Evolutionary conservation across 2,113 vertebrate species (phyloP).

Genomic region (Ahaetulla prasina): DNA sequence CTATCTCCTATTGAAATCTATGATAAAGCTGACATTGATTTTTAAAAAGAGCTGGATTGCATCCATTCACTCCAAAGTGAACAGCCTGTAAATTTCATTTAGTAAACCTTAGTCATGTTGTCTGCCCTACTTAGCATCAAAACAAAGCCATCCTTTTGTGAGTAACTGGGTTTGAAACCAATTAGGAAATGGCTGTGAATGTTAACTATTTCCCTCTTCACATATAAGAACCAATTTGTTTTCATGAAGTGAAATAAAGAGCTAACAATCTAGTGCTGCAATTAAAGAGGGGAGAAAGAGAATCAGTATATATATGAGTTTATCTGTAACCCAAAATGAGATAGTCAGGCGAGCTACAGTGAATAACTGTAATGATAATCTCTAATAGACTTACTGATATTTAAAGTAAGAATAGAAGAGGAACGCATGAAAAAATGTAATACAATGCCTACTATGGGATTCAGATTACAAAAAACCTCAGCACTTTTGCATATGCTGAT

Average conservation of each 20-base stretch:
- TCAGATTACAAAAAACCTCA: background rate
- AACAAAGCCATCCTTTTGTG: conserved; percentile 19
- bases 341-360: background rate
- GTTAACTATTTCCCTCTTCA: background rate
- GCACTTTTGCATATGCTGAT: background rate
- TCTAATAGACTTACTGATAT: background rate
- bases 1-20: conserved; percentile 16
- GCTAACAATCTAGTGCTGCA: background rate
- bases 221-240: background rate
- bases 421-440: background rate
- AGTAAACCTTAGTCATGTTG: background rate
- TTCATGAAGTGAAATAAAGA: background rate
- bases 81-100: conserved; percentile 21
- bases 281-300: background rate
- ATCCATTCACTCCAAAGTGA: conserved; percentile 13
- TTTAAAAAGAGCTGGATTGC: conserved; percentile 15
- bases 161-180: conserved; percentile 23
- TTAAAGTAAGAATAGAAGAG: background rate
- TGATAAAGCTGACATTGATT: conserved; percentile 24
- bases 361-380: background rate
- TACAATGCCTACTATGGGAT: background rate
- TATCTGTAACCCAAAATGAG: background rate
- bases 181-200: conserved; percentile 23
- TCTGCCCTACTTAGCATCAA: conserved; percentile 22
- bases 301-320: background rate